Evolutionary conservation across 1,140 invertebrate genomes (phyloP).

Genomic region (Drosophila littoralis): DNA sequence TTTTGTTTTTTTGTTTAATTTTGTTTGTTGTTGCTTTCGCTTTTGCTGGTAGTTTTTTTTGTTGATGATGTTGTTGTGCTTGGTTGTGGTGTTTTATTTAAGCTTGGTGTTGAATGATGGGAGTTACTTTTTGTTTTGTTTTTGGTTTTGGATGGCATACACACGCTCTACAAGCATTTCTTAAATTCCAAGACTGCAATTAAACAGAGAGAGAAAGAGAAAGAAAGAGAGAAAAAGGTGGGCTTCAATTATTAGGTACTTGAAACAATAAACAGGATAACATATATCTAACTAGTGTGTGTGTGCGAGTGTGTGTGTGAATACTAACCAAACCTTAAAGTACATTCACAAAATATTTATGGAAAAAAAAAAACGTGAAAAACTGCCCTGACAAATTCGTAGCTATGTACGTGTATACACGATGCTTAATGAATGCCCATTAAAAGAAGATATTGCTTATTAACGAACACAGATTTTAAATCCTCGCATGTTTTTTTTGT

Average conservation of each 20-base stretch:
- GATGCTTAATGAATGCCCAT: no score
- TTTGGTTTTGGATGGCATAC: conserved; percentile 12
- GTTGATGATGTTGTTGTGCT: conserved; percentile 19
- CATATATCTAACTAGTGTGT: background rate
- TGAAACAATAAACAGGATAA: conserved; percentile 1
- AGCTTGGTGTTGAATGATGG: conserved; percentile 32
- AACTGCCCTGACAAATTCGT: no score
- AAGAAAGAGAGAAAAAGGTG: conserved; percentile 26
- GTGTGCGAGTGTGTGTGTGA: background rate
- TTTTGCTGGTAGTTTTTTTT: conserved; percentile 32
- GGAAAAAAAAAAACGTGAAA: no score
- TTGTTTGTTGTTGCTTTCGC: conserved; percentile 14
- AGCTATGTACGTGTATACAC: no score
- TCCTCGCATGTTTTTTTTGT: no score
- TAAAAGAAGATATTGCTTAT: no score
- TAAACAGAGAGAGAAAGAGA: conserved; percentile 55
- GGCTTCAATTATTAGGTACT: conserved; percentile 20
- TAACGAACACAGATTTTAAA: no score
- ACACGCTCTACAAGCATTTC: conserved; percentile 34
- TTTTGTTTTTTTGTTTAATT: conserved; percentile 5
- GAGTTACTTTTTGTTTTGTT: conserved; percentile 31
- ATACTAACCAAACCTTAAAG: no score
- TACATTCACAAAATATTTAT: no score
- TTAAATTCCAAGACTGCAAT: conserved; percentile 80
- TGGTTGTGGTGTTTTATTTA: conserved; percentile 6